Conservation (phyloP, 2,888 invertebrate species). For the Vannuccia rotundouncinata region DNA sequence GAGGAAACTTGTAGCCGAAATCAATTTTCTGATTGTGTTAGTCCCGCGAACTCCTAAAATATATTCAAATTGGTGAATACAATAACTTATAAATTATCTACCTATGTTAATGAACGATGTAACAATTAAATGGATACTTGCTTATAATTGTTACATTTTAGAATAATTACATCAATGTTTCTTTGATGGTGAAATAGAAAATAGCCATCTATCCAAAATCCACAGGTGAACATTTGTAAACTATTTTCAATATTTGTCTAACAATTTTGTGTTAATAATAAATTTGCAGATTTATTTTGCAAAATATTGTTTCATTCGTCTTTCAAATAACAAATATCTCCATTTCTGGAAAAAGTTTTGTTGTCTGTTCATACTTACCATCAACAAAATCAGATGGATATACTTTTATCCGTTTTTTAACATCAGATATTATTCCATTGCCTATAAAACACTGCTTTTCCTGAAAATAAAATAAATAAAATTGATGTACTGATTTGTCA, state of each 20-base stretch:
- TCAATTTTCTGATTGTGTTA: conserved; percentile 57
- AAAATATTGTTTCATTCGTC: neutral
- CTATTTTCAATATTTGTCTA: neutral
- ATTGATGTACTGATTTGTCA: too few species aligned
- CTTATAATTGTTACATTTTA: too few species aligned
- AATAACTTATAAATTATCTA: neutral
- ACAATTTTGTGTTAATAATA: neutral
- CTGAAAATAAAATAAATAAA: conserved; percentile 17
- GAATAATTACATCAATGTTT: too few species aligned
- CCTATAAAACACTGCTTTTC: conserved; percentile 29
- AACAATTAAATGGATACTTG: neutral
- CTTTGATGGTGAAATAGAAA: neutral
- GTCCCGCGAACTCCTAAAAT: conserved; percentile 54
- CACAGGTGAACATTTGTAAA: too few species aligned
- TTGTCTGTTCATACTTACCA: conserved; percentile 39
- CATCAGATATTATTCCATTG: conserved; percentile 35
- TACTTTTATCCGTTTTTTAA: conserved; percentile 3
- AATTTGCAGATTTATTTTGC: neutral
- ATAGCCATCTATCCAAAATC: too few species aligned
- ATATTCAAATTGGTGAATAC: neutral
- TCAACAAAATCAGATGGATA: conserved; percentile 37
- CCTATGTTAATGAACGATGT: conserved; percentile 13
- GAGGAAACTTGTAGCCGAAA: conserved; percentile 59
- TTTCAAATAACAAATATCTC: neutral
- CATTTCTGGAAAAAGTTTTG: neutral